Evolutionary conservation across 2,888 invertebrate genomes (phyloP).

Genomic region (Lomographa bimaculata): DNA sequence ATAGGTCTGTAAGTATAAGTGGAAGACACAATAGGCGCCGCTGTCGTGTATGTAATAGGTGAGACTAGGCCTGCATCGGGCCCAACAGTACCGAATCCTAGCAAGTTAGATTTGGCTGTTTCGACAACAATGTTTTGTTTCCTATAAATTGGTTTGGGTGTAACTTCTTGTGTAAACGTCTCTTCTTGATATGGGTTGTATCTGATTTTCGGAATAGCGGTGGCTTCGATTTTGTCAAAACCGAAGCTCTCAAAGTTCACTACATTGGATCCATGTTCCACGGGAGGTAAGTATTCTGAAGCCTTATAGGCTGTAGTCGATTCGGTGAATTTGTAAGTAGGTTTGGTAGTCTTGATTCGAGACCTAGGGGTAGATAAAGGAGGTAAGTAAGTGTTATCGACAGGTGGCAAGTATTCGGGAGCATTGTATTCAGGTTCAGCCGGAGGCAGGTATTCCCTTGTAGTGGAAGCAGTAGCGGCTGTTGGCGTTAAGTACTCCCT

Average conservation of each 20-base stretch:
- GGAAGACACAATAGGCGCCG: constrained; percentile 53
- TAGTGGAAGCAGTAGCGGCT: constrained; percentile 27
- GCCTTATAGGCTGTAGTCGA: constrained; percentile 56
- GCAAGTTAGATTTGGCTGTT: constrained; percentile 68
- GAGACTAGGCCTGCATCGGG: constrained; percentile 71
- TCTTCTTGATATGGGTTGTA: constrained; percentile 62
- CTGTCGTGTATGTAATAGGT: constrained; percentile 59
- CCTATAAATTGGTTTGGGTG: constrained; percentile 49
- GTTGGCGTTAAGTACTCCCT: constrained; percentile 46
- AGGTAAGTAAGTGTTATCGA: constrained; percentile 38
- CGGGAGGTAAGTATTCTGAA: constrained; percentile 61
- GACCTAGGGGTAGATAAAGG: constrained; percentile 50
- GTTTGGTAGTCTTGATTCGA: constrained; percentile 51
- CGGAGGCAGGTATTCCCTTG: constrained; percentile 27
- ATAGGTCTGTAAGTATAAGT: constrained; percentile 51
- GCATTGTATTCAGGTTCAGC: constrained; percentile 41
- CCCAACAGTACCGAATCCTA: constrained; percentile 75
- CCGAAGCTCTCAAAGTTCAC: constrained; percentile 56
- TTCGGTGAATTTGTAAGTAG: constrained; percentile 51
- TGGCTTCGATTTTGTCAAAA: constrained; percentile 44
- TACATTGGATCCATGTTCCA: constrained; percentile 40
- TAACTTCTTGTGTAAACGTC: constrained; percentile 36
- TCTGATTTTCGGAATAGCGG: constrained; percentile 45
- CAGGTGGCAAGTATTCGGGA: constrained; percentile 41
- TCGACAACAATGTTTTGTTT: constrained; percentile 73